These are phyloP conservation scores for Conops quadrifasciatus DNA, from an alignment of 2,888 invertebrate genomes.

Conservation along the genomic window DNA sequence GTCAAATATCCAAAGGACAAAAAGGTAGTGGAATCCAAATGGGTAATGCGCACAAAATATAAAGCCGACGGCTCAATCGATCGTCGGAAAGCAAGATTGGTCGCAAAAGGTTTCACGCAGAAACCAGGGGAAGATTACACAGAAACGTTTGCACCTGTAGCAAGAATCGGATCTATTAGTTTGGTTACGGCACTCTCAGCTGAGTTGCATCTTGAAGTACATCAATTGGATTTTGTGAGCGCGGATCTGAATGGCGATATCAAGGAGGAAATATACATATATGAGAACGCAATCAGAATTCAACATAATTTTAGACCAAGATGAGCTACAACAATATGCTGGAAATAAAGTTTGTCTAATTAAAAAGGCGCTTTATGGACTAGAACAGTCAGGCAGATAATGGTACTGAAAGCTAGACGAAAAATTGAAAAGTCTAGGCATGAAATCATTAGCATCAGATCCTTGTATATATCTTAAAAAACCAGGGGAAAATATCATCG, in stretches of 20 bases:
- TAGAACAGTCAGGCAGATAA: constrained; percentile 37
- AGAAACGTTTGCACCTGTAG: constrained; percentile 50
- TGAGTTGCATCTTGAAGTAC: constrained; percentile 41
- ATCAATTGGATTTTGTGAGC: constrained; percentile 39
- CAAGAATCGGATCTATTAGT: constrained; percentile 44
- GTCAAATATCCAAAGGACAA: constrained; percentile 42
- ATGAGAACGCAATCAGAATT: constrained; percentile 34
- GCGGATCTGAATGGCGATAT: constrained; percentile 39
- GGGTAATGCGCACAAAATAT: constrained; percentile 49
- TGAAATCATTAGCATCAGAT: background rate
- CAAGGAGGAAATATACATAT: constrained; percentile 36
- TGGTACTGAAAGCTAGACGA: constrained; percentile 35
- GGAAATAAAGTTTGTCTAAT: constrained; percentile 30
- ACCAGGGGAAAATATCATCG: background rate
- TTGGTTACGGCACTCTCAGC: constrained; percentile 43
- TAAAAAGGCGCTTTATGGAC: constrained; percentile 37
- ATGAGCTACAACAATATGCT: background rate
- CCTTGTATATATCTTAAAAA: background rate
- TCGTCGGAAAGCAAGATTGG: constrained; percentile 51
- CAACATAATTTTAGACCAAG: background rate
- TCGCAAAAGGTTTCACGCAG: constrained; percentile 52
- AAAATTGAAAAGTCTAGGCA: constrained; percentile 13
- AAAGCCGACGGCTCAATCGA: constrained; percentile 46
- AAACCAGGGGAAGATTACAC: constrained; percentile 50
- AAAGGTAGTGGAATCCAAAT: constrained; percentile 48